phyloP scores from a whole-genome alignment of 1,140 invertebrate genomes.

The Gryon sp. region DNA sequence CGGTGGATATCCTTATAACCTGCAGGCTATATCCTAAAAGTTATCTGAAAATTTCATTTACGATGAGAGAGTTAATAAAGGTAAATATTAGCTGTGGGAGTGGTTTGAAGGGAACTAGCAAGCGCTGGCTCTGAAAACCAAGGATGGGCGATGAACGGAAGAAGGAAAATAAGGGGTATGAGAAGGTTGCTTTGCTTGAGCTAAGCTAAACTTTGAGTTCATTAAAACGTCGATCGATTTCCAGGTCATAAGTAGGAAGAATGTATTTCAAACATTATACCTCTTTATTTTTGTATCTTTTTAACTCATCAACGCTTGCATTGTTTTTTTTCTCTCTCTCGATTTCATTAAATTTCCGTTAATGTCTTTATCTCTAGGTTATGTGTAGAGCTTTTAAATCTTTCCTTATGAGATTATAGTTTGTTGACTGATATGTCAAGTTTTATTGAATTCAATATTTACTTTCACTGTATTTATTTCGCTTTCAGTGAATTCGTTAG shows the following conservation, averaged over 20 bases:
- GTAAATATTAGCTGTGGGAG: conserved; percentile 78
- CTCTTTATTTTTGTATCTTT: conserved; percentile 64
- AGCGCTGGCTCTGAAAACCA: conserved; percentile 59
- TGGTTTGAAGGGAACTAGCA: conserved; percentile 72
- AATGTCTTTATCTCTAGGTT: conserved; percentile 42
- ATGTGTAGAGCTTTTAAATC: conserved; percentile 14
- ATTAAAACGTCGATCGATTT: conserved; percentile 66
- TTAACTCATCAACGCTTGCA: conserved; percentile 51
- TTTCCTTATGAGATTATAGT: conserved; percentile 9
- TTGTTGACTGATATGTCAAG: conserved; percentile 23
- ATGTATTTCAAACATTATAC: conserved; percentile 63
- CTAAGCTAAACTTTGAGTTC: conserved; percentile 67
- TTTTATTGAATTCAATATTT: conserved; percentile 18
- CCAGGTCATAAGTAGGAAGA: conserved; percentile 65
- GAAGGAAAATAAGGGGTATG: conserved; percentile 63
- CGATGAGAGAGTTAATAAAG: conserved; percentile 79
- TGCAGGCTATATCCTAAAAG: conserved; percentile 77
- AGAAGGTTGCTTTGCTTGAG: conserved; percentile 64
- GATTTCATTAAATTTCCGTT: background rate
- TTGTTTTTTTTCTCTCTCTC: conserved; percentile 21
- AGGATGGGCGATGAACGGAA: conserved; percentile 63
- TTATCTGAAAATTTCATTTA: conserved; percentile 80
- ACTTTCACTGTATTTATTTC: conserved; percentile 1
- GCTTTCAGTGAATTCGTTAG: conserved; percentile 1
- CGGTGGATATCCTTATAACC: conserved; percentile 74